A percentile compares a stretch with the other conserved stretches of the same genome.
These are phyloP conservation scores for Chlorospingus flavigularis DNA, from an alignment of 2,797 vertebrate genomes.

Conservation along the genomic window DNA sequence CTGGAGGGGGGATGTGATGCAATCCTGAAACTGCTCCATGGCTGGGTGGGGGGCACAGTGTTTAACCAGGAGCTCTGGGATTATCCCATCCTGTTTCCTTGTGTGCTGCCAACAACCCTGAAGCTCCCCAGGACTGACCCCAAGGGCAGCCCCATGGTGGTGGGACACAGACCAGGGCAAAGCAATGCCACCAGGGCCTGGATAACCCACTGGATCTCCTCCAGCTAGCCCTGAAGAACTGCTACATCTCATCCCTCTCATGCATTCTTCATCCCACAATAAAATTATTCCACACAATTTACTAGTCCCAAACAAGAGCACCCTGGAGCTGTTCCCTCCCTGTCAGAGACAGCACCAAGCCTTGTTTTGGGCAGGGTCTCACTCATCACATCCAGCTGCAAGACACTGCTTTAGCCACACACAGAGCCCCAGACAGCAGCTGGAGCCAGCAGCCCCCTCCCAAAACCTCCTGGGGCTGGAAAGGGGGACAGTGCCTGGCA, in stretches of 20 bases:
- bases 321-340: neutral
- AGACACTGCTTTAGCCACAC: neutral
- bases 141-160: rapidly evolving
- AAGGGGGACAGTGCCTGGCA: rapidly evolving
- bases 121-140: neutral
- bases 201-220: neutral
- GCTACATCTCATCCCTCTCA: neutral
- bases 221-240: neutral
- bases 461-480: neutral
- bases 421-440: neutral
- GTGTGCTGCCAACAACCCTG: rapidly evolving
- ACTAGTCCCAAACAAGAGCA: neutral
- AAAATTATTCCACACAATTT: neutral
- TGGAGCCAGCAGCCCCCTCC: neutral
- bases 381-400: neutral
- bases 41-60: neutral
- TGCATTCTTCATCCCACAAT: neutral
- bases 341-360: neutral
- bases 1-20: neutral
- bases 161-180: neutral
- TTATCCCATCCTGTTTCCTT: neutral
- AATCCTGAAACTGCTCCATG: neutral
- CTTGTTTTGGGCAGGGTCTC: neutral
- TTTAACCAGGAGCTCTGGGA: neutral
- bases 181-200: neutral